Conservation (phyloP, 2,888 invertebrate genomes). For the Carcina quercana region DNA sequence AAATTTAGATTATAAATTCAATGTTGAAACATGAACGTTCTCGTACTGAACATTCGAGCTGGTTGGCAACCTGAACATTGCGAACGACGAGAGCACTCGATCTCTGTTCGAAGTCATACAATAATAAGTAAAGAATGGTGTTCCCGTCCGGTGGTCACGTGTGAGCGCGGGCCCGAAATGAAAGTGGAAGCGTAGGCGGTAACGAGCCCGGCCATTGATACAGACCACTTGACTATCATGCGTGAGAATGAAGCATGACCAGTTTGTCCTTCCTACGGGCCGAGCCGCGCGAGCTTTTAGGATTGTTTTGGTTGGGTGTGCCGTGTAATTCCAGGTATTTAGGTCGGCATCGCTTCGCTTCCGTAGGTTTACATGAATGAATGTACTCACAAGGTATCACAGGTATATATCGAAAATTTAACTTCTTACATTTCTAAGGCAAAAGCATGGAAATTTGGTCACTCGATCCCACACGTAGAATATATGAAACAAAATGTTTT, state of each 20-base stretch:
- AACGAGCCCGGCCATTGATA: constrained; percentile 25
- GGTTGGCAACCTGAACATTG: no score
- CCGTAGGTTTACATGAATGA: no score
- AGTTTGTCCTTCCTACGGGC: constrained; percentile 29
- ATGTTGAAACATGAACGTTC: no score
- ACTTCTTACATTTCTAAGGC: no score
- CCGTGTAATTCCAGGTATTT: constrained; percentile 1
- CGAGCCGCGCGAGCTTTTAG: constrained; percentile 1
- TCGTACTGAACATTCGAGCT: no score
- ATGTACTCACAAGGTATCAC: no score
- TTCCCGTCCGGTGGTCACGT: constrained; percentile 50
- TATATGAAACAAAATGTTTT: no score
- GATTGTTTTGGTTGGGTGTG: constrained; percentile 6
- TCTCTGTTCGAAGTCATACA: constrained; percentile 29
- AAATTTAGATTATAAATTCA: no score
- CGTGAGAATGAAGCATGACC: constrained; percentile 46
- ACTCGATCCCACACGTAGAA: no score
- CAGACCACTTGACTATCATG: constrained; percentile 37
- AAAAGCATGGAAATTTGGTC: no score
- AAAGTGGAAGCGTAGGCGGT: constrained; percentile 65
- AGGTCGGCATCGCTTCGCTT: no score
- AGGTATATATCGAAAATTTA: no score
- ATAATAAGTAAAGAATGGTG: constrained; percentile 44
- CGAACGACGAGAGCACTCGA: constrained; percentile 43
- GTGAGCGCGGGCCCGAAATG: constrained; percentile 53